Evolutionary conservation across 2,113 vertebrate species (phyloP), one percentile per base, ranked within the genome.

Genomic region (Anolis sagrei): DNA sequence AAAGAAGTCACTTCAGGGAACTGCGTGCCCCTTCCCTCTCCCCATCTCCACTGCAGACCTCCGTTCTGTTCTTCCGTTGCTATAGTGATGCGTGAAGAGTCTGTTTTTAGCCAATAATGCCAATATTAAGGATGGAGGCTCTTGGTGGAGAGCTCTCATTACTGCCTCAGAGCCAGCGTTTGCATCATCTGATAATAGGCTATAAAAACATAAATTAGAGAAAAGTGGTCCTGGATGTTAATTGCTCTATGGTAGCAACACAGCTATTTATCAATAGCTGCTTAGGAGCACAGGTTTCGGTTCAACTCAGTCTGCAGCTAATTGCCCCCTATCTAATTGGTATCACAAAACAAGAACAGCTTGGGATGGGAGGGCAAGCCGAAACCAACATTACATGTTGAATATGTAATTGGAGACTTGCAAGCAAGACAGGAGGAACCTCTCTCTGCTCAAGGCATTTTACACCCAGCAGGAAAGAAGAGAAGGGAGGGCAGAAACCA

Each of bases 151-250:
- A 78, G 86, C 70, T 76, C 79, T 87, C 64, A 76, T 75, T 82
- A 81, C 80, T 29, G 51, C 39, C 68, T 64, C 64, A 68, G 69
- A 83, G 86, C 70, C 74, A 36, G 68, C 58, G n/a, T 72, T 87
- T 87, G 68, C n/a, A 79, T 51, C 75, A 83, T 87, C 64, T 87
- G 86, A 87, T 78, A 83, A 83, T 79, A 73, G 79, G 86, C 81
- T 83, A 79, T 87, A 87, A 79, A 87, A 87, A 87, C 81, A 49
- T 87, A 68, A 78, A 83, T 83, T 73, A 83, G 81, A 64, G 81
- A 79, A 83, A 62, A 78, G 80, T 75, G 51, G 69, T 54, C 54
- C 54, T 78, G 81, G 76, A 79, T 83, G 86, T 51, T 74, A 83
- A 87, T 87, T 87, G 86, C 68, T 83, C 68, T 18, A 23, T 48